These are phyloP conservation scores for Gorsachius magnificus DNA, from an alignment of 2,797 vertebrate species.

Conservation along the genomic window DNA sequence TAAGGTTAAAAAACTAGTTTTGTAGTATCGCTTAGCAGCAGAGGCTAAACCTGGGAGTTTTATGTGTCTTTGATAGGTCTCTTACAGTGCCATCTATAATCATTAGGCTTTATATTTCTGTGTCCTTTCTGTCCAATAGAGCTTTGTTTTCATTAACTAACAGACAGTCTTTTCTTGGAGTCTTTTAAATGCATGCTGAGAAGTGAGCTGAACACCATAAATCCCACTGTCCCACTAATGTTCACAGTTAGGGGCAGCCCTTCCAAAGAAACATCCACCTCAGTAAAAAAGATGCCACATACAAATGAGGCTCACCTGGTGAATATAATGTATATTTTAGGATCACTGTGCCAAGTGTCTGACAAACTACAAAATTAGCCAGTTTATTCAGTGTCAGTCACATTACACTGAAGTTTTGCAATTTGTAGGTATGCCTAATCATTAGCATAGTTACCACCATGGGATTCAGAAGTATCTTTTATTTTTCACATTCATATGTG, in stretches of 20 bases:
- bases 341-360: not conserved
- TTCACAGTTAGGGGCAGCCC: not conserved
- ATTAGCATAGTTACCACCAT: not conserved
- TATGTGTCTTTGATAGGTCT: not conserved
- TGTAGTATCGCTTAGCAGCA: not conserved
- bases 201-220: not conserved
- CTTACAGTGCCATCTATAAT: not conserved
- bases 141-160: not conserved
- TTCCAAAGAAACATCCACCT: not conserved
- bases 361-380: not conserved
- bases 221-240: not conserved
- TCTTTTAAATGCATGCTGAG: not conserved
- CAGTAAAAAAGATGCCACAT: not conserved
- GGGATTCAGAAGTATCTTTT: not conserved
- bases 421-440: not conserved
- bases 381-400: not conserved
- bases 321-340: not conserved
- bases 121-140: not conserved
- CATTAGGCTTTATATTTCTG: not conserved
- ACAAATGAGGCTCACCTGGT: rapidly evolving
- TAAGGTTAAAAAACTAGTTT: not conserved
- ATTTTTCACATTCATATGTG: not conserved
- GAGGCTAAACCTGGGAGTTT: not conserved
- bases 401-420: not conserved
- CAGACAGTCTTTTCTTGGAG: not conserved